phyloP scores from a whole-genome alignment of 2,888 invertebrate species.

The Andrena hattorfiana region DNA sequence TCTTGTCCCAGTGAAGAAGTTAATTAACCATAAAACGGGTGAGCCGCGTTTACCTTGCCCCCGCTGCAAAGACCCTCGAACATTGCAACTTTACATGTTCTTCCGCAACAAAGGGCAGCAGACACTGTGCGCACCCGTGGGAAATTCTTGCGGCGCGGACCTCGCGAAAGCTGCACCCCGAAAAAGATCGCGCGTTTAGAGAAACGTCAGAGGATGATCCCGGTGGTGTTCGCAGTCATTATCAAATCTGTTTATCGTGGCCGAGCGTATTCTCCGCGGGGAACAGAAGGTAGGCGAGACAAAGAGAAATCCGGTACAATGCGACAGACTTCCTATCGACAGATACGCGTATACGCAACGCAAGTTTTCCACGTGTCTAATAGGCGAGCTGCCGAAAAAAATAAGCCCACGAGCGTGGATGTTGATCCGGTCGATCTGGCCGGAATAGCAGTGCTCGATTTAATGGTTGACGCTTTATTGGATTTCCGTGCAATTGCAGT shows the following conservation, averaged over 20 bases:
- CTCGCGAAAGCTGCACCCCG: neutral
- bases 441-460: constrained; percentile 70
- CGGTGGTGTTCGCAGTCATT: constrained; percentile 3
- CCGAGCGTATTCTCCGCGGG: neutral
- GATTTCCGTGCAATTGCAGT: constrained; percentile 77
- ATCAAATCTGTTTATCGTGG: constrained; percentile 2
- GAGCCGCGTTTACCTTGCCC: constrained; percentile 37
- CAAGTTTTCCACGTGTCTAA: constrained; percentile 51
- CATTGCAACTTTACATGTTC: constrained; percentile 50
- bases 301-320: neutral
- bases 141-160: neutral
- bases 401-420: constrained; percentile 50
- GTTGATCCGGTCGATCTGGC: constrained; percentile 58
- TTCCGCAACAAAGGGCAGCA: constrained; percentile 44
- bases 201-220: no score
- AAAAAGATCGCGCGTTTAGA: neutral
- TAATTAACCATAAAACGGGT: constrained; percentile 56
- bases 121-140: constrained; percentile 6
- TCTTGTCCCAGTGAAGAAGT: constrained; percentile 40
- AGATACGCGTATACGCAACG: constrained; percentile 19
- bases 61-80: constrained; percentile 38
- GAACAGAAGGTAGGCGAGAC: constrained; percentile 3
- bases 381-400: constrained; percentile 34
- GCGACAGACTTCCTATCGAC: constrained; percentile 8
- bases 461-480: constrained; percentile 78